phyloP scores from a whole-genome alignment of 2,888 invertebrate species.

The Sphaerophoria rueppellii region DNA sequence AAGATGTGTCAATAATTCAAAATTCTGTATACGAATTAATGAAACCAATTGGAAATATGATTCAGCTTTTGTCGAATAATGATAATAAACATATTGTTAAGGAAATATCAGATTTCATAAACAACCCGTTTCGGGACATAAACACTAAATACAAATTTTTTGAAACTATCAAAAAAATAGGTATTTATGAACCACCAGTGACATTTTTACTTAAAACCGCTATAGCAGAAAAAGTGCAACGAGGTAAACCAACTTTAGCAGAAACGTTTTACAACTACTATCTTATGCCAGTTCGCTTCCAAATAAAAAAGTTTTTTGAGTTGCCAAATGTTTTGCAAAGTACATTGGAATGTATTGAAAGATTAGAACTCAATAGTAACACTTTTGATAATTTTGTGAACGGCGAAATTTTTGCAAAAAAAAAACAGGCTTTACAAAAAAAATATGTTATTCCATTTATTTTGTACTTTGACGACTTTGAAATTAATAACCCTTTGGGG shows the following conservation, averaged over 20 bases:
- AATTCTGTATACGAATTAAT: conserved; percentile 11
- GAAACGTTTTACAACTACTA: conserved; percentile 5
- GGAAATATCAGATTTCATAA: not conserved
- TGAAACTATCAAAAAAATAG: not conserved
- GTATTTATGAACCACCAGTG: not conserved
- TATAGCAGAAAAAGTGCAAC: conserved; percentile 5
- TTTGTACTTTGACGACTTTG: not conserved
- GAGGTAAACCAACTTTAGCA: conserved; percentile 1
- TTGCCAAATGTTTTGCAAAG: too few relatives aligned
- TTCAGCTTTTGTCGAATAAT: not conserved
- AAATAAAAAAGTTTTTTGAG: not conserved
- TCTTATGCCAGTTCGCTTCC: conserved; percentile 7
- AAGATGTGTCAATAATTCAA: not conserved
- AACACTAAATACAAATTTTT: conserved; percentile 16
- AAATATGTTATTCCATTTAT: conserved; percentile 38
- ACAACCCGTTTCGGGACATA: conserved; percentile 6
- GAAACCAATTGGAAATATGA: not conserved
- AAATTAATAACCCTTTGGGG: conserved; percentile 29
- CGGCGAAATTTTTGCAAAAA: not conserved
- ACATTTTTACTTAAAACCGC: not conserved
- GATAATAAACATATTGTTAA: not conserved
- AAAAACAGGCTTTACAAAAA: conserved; percentile 29
- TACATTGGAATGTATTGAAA: too few relatives aligned
- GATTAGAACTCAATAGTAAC: too few relatives aligned
- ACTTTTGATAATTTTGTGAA: conserved; percentile 6